Conservation (phyloP, 2,888 invertebrate species). For the Hyalella azteca region DNA sequence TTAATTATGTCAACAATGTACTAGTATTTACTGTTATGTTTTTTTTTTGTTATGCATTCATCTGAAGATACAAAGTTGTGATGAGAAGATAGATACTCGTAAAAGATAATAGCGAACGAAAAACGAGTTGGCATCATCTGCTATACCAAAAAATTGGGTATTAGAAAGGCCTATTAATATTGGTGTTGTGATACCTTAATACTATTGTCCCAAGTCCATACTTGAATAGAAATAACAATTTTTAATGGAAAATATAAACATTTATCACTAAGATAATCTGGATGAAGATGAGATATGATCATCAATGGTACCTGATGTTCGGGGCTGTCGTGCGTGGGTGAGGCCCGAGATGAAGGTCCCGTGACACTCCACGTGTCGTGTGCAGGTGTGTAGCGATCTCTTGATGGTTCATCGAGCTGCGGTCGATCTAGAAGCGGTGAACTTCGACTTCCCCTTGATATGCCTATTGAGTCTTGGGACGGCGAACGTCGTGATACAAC, state of each 20-base stretch:
- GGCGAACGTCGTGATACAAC: slow-evolving; percentile 54
- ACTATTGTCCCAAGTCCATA: too few species aligned
- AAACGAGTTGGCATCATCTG: too few species aligned
- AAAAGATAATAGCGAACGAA: too few species aligned
- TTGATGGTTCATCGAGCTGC: slow-evolving; percentile 16
- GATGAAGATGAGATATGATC: background rate
- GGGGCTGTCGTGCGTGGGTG: slow-evolving; percentile 51
- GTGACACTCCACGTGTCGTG: slow-evolving; percentile 53
- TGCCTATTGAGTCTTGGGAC: slow-evolving; percentile 48
- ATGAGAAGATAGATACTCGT: too few species aligned
- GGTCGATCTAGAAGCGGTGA: slow-evolving; percentile 35
- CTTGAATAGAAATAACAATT: too few species aligned
- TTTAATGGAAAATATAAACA: background rate
- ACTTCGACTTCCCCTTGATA: slow-evolving; percentile 31
- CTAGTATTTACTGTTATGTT: too few species aligned
- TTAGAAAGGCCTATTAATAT: too few species aligned
- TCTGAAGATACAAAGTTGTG: too few species aligned
- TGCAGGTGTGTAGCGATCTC: slow-evolving; percentile 28
- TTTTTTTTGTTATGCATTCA: too few species aligned
- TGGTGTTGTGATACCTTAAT: too few species aligned
- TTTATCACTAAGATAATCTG: background rate
- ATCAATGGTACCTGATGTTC: slow-evolving; percentile 46
- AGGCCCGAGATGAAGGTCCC: slow-evolving; percentile 41
- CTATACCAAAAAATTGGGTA: too few species aligned
- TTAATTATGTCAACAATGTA: too few species aligned